Base-by-base conservation (phyloP, 2,113 vertebrate species). In the Lipotes vexillifer region DNA sequence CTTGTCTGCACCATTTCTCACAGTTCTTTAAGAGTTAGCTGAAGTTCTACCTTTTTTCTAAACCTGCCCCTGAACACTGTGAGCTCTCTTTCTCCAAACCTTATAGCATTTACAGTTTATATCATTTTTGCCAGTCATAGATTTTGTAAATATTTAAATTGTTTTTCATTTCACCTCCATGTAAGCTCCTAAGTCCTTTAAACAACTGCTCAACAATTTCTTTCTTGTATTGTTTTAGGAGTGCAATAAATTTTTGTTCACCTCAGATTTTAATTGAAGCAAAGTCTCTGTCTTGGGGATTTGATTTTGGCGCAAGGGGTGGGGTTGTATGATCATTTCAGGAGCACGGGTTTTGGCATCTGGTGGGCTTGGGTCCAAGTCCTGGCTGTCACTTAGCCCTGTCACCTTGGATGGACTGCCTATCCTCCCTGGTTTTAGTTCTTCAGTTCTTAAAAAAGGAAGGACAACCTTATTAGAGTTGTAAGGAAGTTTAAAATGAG, bases 231-330 rank as follows among this genome's bases (percentile, higher is more conserved):
- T 72, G 23, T 88, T 91, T 80, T 93, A 49, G 49, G 59, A 88
- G 12, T 65, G n/a, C 36, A 82, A 0, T 61, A 59, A 8, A n/a
- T 69, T 93, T 96, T 94, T 96, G 55, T 18, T 96, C n/a, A 46
- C 82, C 89, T 96, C 55, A 78, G 88, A 69, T 63, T 92, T 72
- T 49, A 91, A 74, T 55, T 90, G 75, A 94, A 95, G 85, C 71
- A 36, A 71, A 81, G 41, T 75, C 66, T 77, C 25, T 90, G 5
- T 82, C 61, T 94, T 91, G 88, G 69, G 57, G 33, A 57, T 52
- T 96, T 96, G 90, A 69, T 96, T 88, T 91, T 93, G 94, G 90
- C 78, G 25, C 23, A 4, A 44, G 55, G 36, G 55, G 36, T 5
- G 2, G 18, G 46, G 18, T 57, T 88, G 55, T 63, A 5, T 21